Base-by-base conservation (phyloP, 2,797 vertebrate species). In the Sandelia bainsii region DNA sequence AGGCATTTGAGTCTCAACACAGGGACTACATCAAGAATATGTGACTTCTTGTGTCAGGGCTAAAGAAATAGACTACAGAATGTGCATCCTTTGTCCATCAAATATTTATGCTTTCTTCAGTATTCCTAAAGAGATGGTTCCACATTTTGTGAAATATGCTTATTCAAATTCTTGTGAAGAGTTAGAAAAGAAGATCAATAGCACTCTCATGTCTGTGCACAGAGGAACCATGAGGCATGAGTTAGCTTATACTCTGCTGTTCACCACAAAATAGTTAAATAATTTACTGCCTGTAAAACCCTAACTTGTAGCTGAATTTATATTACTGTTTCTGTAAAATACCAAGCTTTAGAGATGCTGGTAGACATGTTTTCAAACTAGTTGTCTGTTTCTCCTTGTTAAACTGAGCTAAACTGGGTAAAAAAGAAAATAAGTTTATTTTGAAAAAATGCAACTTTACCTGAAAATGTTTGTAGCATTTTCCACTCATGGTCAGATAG, bases 1-100 rank as follows among this genome's bases (percentile, higher is more conserved):
- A 9, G 11, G 2, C 23, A 16, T 46, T 22, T 48, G 59, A 77
- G 50, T 62, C 45, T 63, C 5, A 1, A 53, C 37, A 50, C 34
- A 29, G n/a, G 20, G 23, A 58, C n/a, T 25, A 54, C 2, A 58
- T 69, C 11, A 58, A n/a, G 12, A 67, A 50, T 46, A 29, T 66
- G 39, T n/a, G 59, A 59, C 50, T 61, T 19, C n/a, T 66, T 27
- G 60, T 2, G 16, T 74, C 8, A 32, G 8, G 50, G 8, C 19
- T 34, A 20, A 52, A 53, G 29, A 14, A 50, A 22, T 2, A 44
- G 5, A 49, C 25, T 34, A 17, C 57, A 37, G 59, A 70, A 40
- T 17, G 9, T 27, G 32, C 22, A 19, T 32, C 32, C 32, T 32
- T 32, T 32, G 32, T 32, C 32, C 32, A 32, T 32, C 32, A 37